Evolutionary conservation across 2,797 vertebrate genomes (phyloP).

Genomic region (Rhinoraja longicauda): DNA sequence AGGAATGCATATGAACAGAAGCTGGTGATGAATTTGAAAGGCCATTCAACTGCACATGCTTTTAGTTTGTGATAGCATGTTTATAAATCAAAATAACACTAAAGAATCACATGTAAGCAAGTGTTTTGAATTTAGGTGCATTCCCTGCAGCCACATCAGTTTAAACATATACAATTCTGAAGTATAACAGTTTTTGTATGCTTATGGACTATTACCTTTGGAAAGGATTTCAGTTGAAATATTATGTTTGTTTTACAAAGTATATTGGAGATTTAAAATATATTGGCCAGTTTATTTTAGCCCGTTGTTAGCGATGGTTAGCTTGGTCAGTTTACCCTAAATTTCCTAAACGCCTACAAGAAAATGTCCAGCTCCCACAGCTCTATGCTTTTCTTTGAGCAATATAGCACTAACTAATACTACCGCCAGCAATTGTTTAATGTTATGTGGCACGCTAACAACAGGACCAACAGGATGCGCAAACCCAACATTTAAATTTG

Average conservation of each 20-base stretch:
- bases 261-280: not conserved
- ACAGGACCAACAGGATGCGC: not conserved
- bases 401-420: not conserved
- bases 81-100: constrained; percentile 42
- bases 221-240: not conserved
- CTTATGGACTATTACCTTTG: not conserved
- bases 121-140: constrained; percentile 39
- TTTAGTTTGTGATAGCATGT: constrained; percentile 47
- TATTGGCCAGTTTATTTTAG: not conserved
- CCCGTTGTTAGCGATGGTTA: not conserved
- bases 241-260: not conserved
- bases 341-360: not conserved
- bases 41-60: constrained; percentile 57
- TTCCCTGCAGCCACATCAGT: constrained; percentile 50
- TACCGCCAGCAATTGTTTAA: not conserved
- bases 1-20: not conserved
- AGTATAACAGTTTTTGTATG: constrained; percentile 52
- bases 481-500: not conserved
- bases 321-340: not conserved
- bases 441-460: not conserved
- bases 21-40: constrained; percentile 41
- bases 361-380: not conserved
- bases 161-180: constrained; percentile 51
- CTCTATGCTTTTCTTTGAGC: not conserved
- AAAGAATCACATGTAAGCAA: constrained; percentile 42